Percentiles rank a stretch among this genome's conserved stretches.
These are phyloP conservation scores for Catharus fuscescens DNA, from an alignment of 2,113 vertebrate genomes.

Conservation along the genomic window DNA sequence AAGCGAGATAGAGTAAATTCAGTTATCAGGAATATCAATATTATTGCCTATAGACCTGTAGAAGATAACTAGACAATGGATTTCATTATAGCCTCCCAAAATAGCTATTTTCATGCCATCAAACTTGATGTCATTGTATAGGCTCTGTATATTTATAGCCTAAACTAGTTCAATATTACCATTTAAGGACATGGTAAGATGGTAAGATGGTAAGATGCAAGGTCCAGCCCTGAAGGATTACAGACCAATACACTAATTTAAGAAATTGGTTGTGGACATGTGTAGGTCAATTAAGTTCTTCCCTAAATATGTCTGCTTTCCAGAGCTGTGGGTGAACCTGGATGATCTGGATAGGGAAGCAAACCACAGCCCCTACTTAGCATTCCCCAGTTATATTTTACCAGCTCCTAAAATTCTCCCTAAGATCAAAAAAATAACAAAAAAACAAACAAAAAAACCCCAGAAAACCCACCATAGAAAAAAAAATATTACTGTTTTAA, in stretches of 20 bases:
- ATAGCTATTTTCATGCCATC: background rate
- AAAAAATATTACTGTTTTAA: background rate
- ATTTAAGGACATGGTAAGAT: background rate
- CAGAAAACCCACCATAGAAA: too few species aligned
- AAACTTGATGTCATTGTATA: background rate
- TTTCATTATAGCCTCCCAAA: background rate
- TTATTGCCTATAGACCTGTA: background rate
- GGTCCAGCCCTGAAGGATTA: background rate
- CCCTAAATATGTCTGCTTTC: background rate
- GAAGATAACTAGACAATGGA: background rate
- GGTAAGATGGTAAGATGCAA: background rate
- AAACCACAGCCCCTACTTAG: background rate
- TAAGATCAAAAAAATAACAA: background rate
- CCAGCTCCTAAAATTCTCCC: background rate
- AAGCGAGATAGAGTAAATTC: accelerated
- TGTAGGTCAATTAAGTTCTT: background rate
- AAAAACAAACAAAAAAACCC: background rate
- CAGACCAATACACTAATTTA: background rate
- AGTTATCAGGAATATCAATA: background rate
- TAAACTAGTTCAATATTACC: background rate
- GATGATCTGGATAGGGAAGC: background rate
- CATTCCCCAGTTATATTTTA: background rate
- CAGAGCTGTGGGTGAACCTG: background rate
- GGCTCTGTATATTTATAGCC: background rate
- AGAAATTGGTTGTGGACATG: background rate